Conservation (phyloP, 2,888 invertebrate species). For the Sinelater perroti region DNA sequence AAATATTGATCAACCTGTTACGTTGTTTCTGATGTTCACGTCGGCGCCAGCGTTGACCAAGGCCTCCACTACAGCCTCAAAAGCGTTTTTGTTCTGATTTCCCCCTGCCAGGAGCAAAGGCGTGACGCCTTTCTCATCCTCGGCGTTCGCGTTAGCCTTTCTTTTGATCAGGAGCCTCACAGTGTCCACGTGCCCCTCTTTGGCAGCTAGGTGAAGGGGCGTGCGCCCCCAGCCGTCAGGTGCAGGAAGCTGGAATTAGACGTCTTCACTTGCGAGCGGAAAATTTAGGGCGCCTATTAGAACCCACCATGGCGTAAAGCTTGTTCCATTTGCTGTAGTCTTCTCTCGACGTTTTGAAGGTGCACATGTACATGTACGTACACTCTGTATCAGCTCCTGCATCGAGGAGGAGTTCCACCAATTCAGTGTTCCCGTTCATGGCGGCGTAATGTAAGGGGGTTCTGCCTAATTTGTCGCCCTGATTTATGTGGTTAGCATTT, state of each 20-base stretch:
- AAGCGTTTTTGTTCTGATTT: conserved; percentile 47
- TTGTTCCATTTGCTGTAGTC: conserved; percentile 42
- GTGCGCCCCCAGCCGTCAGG: conserved; percentile 57
- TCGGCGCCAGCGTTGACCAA: conserved; percentile 53
- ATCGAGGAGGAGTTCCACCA: conserved; percentile 42
- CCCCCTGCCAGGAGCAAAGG: conserved; percentile 58
- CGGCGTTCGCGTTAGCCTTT: conserved; percentile 53
- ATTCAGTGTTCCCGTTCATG: conserved; percentile 48
- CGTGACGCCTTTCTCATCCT: conserved; percentile 56
- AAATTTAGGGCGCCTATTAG: conserved; percentile 18
- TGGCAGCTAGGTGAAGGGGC: conserved; percentile 58
- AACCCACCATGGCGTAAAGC: conserved; percentile 37
- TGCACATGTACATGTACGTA: conserved; percentile 32
- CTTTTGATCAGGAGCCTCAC: conserved; percentile 53
- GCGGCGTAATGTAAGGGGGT: conserved; percentile 55
- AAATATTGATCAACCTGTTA: conserved; percentile 30
- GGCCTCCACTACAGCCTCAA: conserved; percentile 53
- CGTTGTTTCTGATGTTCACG: conserved; percentile 43
- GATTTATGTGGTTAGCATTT: conserved; percentile 35
- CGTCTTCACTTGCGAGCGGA: conserved; percentile 27
- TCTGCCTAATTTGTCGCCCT: conserved; percentile 52
- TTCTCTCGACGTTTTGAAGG: conserved; percentile 32
- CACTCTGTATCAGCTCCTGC: conserved; percentile 42
- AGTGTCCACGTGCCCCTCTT: conserved; percentile 54
- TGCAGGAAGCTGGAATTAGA: conserved; percentile 49